Evolutionary conservation across 2,888 invertebrate species (phyloP), one percentile per base, ranked within the genome.

Genomic region (Eristalinus aeneus): DNA sequence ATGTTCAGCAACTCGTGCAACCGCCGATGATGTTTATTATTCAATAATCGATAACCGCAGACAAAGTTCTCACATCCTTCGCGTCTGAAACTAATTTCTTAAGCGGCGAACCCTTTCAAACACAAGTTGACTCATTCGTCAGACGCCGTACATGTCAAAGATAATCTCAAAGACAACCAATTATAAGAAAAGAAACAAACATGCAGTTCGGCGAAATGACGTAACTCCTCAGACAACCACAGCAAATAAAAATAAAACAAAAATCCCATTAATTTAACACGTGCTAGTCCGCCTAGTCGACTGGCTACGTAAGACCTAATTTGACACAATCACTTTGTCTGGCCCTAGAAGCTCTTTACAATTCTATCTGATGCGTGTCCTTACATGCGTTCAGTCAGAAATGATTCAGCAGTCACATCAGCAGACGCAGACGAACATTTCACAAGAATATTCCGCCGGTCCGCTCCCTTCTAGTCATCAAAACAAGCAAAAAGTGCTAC

Each of bases 391-490:
- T 31, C 0, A n/a, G 60, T 31, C 23, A 12, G 31, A 16, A 60
- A 60, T 31, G 31, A 60, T 31, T 31, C 60, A 60, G 27, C 60
- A 60, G 27, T 27, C 60, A 12, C 8, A 23, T 31, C 60, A 60
- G 27, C 60, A 60, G 60, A 31, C 60, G 60, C 20, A 60, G 60
- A 60, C 60, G 60, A 60, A 31, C 31, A n/a, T 31, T 60, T 60
- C 8, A 4, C 46, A 6, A 12, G 39, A 4, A 39, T 12, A 12
- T 8, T 32, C 32, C 3, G 4, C 32, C 32, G 2, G 10, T 36
- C 11, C 39, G 0, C 46, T 8, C 46, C 8, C 46, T 46, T n/a
- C 39, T n/a, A 39, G 16, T n/a, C 46, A 46, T n/a, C n/a, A 16
- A 46, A 2, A 34, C 4, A 34, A 34, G 34, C 10, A 34, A 34